Conservation (phyloP, 1,140 invertebrate species). For the Drosophila chauvacae region DNA sequence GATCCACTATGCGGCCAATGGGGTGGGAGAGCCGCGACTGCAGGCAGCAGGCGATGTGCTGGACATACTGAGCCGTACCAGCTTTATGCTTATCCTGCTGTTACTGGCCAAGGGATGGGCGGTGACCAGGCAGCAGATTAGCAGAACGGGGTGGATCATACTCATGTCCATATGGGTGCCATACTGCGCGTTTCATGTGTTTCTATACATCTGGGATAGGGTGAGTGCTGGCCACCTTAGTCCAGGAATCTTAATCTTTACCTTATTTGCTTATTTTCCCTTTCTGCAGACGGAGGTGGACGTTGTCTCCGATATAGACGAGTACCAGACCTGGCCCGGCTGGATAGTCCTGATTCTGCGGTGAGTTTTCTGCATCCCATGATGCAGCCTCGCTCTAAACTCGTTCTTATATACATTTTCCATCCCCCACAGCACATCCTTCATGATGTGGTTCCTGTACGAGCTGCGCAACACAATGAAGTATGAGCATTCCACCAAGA, state of each 20-base stretch:
- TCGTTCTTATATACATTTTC: not conserved
- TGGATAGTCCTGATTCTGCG: constrained; percentile 93
- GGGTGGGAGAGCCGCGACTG: constrained; percentile 92
- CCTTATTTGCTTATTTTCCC: not conserved
- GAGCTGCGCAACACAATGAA: constrained; percentile 97
- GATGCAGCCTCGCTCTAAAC: too few relatives aligned
- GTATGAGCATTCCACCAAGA: constrained; percentile 95
- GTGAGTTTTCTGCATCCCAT: constrained; percentile 20
- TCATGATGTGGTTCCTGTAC: constrained; percentile 97
- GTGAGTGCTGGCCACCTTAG: constrained; percentile 86
- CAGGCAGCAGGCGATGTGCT: constrained; percentile 95
- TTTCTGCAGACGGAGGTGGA: constrained; percentile 94
- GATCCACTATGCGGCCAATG: constrained; percentile 95
- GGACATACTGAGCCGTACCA: constrained; percentile 95
- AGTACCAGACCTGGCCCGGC: constrained; percentile 98
- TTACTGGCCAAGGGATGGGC: constrained; percentile 98
- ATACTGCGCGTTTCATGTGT: constrained; percentile 95
- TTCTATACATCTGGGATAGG: constrained; percentile 98
- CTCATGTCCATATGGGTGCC: constrained; percentile 96
- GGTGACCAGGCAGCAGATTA: constrained; percentile 93
- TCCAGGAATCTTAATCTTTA: not conserved
- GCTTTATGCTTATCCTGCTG: constrained; percentile 97
- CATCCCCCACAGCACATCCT: constrained; percentile 89
- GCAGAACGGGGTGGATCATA: constrained; percentile 89
- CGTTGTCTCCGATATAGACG: constrained; percentile 97